These are phyloP conservation scores for Luperina testacea DNA, from an alignment of 2,888 invertebrate species.

Conservation along the genomic window DNA sequence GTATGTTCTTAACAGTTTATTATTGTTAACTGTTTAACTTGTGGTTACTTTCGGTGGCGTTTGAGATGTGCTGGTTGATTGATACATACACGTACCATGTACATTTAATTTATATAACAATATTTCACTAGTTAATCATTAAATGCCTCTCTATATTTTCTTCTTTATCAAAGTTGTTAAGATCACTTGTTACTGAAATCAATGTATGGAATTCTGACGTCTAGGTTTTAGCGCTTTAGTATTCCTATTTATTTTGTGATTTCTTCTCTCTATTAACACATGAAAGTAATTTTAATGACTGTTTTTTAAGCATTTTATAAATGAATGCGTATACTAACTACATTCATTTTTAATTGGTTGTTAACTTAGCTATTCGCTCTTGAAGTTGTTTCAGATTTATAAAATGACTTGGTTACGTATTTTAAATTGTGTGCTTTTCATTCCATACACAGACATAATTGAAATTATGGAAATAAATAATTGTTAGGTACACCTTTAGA, in stretches of 20 bases:
- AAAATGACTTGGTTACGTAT: background rate
- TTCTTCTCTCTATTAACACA: background rate
- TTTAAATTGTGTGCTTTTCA: background rate
- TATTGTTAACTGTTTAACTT: slow-evolving; percentile 84
- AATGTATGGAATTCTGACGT: slow-evolving; percentile 19
- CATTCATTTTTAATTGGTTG: background rate
- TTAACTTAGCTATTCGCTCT: background rate
- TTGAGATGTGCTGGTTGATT: slow-evolving; percentile 41
- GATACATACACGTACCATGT: background rate
- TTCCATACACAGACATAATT: background rate
- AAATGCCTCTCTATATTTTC: background rate
- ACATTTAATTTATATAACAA: background rate
- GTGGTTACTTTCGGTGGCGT: slow-evolving; percentile 37
- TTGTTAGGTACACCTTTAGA: background rate
- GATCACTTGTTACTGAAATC: slow-evolving; percentile 17
- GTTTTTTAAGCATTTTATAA: slow-evolving; percentile 20
- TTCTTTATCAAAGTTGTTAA: slow-evolving; percentile 6
- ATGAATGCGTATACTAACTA: slow-evolving; percentile 8
- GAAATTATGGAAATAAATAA: background rate
- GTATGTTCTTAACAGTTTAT: slow-evolving; percentile 78
- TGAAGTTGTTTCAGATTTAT: background rate
- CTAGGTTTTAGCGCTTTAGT: background rate
- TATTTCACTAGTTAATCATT: background rate
- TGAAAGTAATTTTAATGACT: background rate
- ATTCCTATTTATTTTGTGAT: slow-evolving; percentile 8